Conservation (phyloP, 2,888 invertebrate genomes). For the Dicranocentrus wangi region DNA sequence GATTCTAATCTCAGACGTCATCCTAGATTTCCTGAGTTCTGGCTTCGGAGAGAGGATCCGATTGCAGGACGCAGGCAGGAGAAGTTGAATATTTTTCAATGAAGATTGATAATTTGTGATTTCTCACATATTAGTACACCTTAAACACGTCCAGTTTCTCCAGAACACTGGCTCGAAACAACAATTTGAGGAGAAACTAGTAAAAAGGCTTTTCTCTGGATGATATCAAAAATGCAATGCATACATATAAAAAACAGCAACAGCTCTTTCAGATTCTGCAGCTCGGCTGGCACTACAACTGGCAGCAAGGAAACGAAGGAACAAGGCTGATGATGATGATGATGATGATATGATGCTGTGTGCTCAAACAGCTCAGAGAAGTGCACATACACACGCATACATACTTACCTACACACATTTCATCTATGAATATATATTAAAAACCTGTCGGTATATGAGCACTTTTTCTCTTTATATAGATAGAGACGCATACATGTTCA, state of each 20-base stretch:
- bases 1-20: too few species aligned
- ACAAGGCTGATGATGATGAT: constrained; percentile 60
- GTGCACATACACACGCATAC: constrained; percentile 51
- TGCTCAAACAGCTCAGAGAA: constrained; percentile 60
- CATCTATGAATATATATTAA: neutral
- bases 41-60: too few species aligned
- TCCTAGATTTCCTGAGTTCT: too few species aligned
- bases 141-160: too few species aligned
- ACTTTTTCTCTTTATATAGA: too few species aligned
- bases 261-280: constrained; percentile 61
- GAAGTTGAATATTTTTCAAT: too few species aligned
- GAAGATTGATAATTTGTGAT: too few species aligned
- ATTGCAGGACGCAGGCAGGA: too few species aligned
- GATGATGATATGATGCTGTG: constrained; percentile 59
- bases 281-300: constrained; percentile 62
- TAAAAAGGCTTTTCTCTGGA: neutral
- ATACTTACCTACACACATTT: constrained; percentile 27
- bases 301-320: constrained; percentile 62
- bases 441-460: too few species aligned
- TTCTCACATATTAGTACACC: too few species aligned
- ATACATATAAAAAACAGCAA: constrained; percentile 51
- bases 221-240: neutral
- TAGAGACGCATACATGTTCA: neutral
- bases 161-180: too few species aligned
- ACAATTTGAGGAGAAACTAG: too few species aligned